Percentiles rank a stretch among this genome's conserved stretches.
phyloP scores from a whole-genome alignment of 1,140 invertebrate genomes.

The Holcopasites calliopsidis region DNA sequence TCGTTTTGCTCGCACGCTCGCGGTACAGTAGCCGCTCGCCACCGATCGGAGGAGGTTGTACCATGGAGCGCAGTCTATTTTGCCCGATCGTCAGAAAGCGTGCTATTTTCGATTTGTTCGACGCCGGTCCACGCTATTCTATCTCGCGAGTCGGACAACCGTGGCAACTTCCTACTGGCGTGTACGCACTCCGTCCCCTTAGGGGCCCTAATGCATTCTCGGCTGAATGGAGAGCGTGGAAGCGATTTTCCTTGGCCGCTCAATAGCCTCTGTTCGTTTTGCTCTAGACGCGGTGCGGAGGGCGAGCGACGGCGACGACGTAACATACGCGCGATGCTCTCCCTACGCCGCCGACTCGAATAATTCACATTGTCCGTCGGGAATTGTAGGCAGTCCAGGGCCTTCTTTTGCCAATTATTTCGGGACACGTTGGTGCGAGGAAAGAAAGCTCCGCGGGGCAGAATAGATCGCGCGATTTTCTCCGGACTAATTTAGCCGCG shows the following conservation, averaged over 20 bases:
- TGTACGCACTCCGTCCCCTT: background rate
- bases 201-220: slow-evolving; percentile 33
- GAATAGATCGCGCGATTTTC: slow-evolving; percentile 78
- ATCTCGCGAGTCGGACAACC: slow-evolving; percentile 8
- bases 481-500: slow-evolving; percentile 75
- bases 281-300: slow-evolving; percentile 39
- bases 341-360: slow-evolving; percentile 77
- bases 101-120: slow-evolving; percentile 45
- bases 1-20: background rate
- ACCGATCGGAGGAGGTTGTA: background rate
- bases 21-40: background rate
- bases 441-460: slow-evolving; percentile 75
- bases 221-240: slow-evolving; percentile 52
- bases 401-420: slow-evolving; percentile 80
- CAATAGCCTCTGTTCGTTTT: slow-evolving; percentile 51
- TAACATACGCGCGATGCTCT: slow-evolving; percentile 57
- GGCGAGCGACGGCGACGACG: slow-evolving; percentile 52
- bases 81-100: slow-evolving; percentile 31
- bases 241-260: slow-evolving; percentile 44
- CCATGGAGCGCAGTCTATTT: slow-evolving; percentile 10
- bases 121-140: slow-evolving; percentile 4
- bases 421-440: slow-evolving; percentile 73
- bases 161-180: slow-evolving; percentile 26
- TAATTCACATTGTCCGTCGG: slow-evolving; percentile 80
- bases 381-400: slow-evolving; percentile 72